Evolutionary conservation across 2,797 vertebrate genomes (phyloP), one percentile per base, ranked within the genome.

Genomic region (Melanotaenia pygmaea): DNA sequence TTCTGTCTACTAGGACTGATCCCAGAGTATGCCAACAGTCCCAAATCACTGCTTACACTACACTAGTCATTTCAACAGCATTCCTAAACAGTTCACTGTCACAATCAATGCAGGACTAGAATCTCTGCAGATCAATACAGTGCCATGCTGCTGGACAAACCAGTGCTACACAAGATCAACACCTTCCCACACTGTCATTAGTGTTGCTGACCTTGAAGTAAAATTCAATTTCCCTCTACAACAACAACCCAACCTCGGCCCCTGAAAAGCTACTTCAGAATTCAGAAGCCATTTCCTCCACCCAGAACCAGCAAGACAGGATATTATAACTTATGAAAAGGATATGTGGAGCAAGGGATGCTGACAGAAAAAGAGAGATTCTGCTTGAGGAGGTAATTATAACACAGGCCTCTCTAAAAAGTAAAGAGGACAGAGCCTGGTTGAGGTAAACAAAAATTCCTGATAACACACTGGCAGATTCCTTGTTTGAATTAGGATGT

Each of bases 171-270:
- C 43, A 8, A 86, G 81, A 92, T 89, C 90, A 89, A 88, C 89
- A 89, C 88, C 90, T 91, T 88, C 88, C 83, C 87, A 83, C 86
- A 67, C 73, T 10, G 79, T 92, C 91, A 93, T 93, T 94, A 93
- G 91, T 94, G 93, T 93, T 87, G 70, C 88, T 94, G 93, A 95
- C 91, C 93, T 92, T 91, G 93, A 94, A 94, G 90, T 92, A 91
- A 94, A 94, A 93, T 91, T 89, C 90, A 89, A 94, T 94, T 94
- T 94, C 93, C 94, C 91, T 81, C 83, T 66, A 72, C 81, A 89
- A 88, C 88, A 90, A 87, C 83, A 84, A 88, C 37, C 60, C 59
- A 73, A 59, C 80, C 80, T 69, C 47, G 28, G 51, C 79, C 66
- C 65, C 67, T 64, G 76, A 76, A 88, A 89, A 88, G 89, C 85